Conservation (phyloP, 92 coral and sea anemone genomes). For the Porites rus region DNA sequence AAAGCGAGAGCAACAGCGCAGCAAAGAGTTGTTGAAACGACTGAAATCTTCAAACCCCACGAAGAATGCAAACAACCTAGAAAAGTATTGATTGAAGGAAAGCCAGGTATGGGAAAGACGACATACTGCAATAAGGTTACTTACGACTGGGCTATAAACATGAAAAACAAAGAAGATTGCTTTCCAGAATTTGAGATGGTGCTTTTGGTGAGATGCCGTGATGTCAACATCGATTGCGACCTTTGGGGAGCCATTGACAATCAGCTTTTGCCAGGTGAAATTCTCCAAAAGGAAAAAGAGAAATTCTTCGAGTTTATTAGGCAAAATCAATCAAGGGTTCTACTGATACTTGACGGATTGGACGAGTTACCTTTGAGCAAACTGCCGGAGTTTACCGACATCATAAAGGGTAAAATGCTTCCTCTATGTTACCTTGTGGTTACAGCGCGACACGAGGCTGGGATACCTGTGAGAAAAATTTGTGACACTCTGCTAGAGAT, state of each 20-base stretch:
- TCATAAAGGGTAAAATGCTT: constrained; percentile 21
- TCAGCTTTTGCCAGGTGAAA: constrained; percentile 33
- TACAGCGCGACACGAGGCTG: constrained; percentile 50
- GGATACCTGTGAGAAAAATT: constrained; percentile 1
- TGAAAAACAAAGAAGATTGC: not conserved
- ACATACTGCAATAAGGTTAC: constrained; percentile 48
- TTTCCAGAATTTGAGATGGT: constrained; percentile 19
- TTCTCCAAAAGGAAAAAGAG: not conserved
- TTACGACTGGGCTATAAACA: constrained; percentile 51
- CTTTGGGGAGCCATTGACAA: constrained; percentile 44
- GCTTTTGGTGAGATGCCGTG: constrained; percentile 38
- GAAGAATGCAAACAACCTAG: constrained; percentile 31
- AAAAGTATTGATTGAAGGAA: constrained; percentile 54
- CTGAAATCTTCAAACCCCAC: constrained; percentile 41
- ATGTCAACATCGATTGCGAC: constrained; percentile 11
- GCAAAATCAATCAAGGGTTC: constrained; percentile 22
- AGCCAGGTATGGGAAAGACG: constrained; percentile 56
- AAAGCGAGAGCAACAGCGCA: constrained; percentile 30
- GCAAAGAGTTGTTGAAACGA: constrained; percentile 16
- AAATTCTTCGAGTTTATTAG: constrained; percentile 30
- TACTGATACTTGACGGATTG: constrained; percentile 53
- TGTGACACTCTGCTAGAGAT: constrained; percentile 56
- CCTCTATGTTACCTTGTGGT: constrained; percentile 35
- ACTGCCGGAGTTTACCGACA: constrained; percentile 11
- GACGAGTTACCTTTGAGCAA: constrained; percentile 33